Conservation (phyloP, 2,113 vertebrate species). For the Gnathonemus longibarbis region DNA sequence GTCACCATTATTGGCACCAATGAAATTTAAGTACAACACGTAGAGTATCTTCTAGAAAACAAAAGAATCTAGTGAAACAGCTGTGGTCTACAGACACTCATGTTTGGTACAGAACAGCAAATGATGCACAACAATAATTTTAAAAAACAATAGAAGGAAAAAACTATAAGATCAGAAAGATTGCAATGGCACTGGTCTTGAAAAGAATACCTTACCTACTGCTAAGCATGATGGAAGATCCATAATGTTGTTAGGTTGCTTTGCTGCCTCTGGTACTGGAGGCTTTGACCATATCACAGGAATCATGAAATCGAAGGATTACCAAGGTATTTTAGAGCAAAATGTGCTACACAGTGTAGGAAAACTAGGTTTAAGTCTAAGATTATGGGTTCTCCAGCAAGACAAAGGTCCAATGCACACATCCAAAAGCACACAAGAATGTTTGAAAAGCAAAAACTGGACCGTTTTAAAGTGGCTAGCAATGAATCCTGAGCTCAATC, state of each 20-base stretch:
- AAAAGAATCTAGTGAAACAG: neutral
- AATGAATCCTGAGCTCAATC: too few species aligned
- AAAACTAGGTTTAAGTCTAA: too few species aligned
- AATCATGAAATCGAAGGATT: too few species aligned
- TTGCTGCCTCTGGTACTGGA: too few species aligned
- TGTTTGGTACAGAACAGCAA: neutral
- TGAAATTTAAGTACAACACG: neutral
- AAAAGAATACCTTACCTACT: neutral
- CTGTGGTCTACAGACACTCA: neutral
- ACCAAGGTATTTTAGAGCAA: too few species aligned
- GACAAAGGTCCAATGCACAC: too few species aligned
- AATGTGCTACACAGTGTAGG: too few species aligned
- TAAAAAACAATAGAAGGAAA: neutral
- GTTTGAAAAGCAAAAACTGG: too few species aligned
- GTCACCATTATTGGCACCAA: neutral
- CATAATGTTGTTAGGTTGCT: neutral
- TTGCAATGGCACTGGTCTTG: neutral
- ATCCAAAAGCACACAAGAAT: too few species aligned
- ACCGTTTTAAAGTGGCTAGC: too few species aligned
- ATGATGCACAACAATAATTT: neutral
- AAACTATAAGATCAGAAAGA: neutral
- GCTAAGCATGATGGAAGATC: neutral
- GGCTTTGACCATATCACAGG: too few species aligned
- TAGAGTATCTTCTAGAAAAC: neutral
- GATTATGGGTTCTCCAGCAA: too few species aligned